phyloP scores from a whole-genome alignment of 1,140 invertebrate species.

The Drosophila rufa region DNA sequence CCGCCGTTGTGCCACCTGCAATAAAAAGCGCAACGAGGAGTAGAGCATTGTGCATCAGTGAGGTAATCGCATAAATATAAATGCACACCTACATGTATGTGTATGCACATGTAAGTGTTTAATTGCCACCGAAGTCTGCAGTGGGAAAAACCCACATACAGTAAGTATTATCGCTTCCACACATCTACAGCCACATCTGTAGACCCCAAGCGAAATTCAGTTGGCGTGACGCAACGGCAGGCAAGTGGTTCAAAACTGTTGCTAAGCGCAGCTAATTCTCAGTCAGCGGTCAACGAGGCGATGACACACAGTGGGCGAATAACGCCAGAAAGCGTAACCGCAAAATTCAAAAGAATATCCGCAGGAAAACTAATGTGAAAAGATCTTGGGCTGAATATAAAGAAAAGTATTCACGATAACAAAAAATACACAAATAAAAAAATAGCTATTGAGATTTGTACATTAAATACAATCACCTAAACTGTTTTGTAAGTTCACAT shows the following conservation, averaged over 20 bases:
- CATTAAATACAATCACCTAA: neutral
- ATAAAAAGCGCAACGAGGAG: slow-evolving; percentile 33
- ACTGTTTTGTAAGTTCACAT: neutral
- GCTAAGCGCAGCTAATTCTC: slow-evolving; percentile 78
- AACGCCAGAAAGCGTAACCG: slow-evolving; percentile 19
- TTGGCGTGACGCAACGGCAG: slow-evolving; percentile 55
- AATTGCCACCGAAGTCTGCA: slow-evolving; percentile 65
- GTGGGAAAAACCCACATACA: slow-evolving; percentile 67
- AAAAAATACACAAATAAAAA: slow-evolving; percentile 9
- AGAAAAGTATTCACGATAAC: neutral
- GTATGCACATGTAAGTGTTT: slow-evolving; percentile 46
- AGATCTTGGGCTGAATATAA: slow-evolving; percentile 20
- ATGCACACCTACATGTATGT: slow-evolving; percentile 22
- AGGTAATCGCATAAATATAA: slow-evolving; percentile 68
- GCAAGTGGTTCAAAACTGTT: slow-evolving; percentile 73
- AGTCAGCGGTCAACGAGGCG: slow-evolving; percentile 55
- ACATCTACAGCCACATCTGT: slow-evolving; percentile 20
- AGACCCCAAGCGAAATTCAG: slow-evolving; percentile 37
- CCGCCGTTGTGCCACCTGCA: slow-evolving; percentile 68
- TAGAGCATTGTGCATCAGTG: slow-evolving; percentile 60
- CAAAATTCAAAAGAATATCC: slow-evolving; percentile 19
- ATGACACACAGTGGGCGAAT: slow-evolving; percentile 58
- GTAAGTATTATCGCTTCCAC: slow-evolving; percentile 31
- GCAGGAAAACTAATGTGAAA: slow-evolving; percentile 25
- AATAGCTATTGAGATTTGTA: neutral